Base-by-base conservation (phyloP, 2,888 invertebrate species). In the Oasisia sp. region DNA sequence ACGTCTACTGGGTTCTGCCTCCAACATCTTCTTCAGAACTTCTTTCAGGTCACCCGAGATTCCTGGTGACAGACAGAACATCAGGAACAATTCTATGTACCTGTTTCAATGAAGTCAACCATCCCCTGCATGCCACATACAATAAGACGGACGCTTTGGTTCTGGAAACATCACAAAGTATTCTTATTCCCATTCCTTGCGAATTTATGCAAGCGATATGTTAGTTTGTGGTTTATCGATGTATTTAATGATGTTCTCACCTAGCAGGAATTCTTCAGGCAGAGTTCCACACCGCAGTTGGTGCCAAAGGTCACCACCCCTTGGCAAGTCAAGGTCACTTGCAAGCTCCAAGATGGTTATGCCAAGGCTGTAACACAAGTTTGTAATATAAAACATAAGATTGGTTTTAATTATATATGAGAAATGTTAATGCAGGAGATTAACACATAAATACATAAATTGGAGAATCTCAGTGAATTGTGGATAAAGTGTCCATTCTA, bases 321-420 rank as follows among this genome's bases (percentile, higher is more conserved):
- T 96, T 0, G 98, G 98, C 92, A 98, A 96, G 94, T 97, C 97
- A 93, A 98, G 97, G 96, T 97, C 97, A 94, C 97, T 97, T 0
- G 97, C 97, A 90, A 98, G 95, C 95, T 98, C 98, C 92, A 98
- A 95, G 93, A 98, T 97, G 7, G 97, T 97, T 94, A 98, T 97
- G 5, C 98, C 98, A 91, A 98, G 96, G 94, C 98, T 97, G 94
- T 93, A 94, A 38, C 27, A n/a, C 32, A 92, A 92, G 50, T 95
- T 93, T 92, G 91, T 89, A 92, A 91, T 91, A 92, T 32, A 92
- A 91, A 89, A 91, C n/a, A 44, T 45, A 12, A 89, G 74, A 74
- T 19, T 1, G 27, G 27, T 74, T 5, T 27, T 74, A 74, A 74
- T 27, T 74, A 27, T 50, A 14, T 50, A 5, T 50, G 0, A 50